phyloP scores from a whole-genome alignment of 2,113 vertebrate genomes.

The pig (Sus scrofa) region T2T-Sscrofa CM000814.6:138962001-138962500 shows the following conservation, averaged over 20 bases:
- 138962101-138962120: not conserved
- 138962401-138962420: too few species aligned
- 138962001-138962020: not conserved
- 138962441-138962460: not conserved
- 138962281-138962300: not conserved
- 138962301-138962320: too few species aligned
- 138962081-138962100: not conserved
- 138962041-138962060: not conserved
- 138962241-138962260: too few species aligned
- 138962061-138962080: not conserved
- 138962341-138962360: too few species aligned
- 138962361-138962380: fast-evolving
- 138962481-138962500: not conserved
- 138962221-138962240: not conserved
- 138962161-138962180: not conserved
- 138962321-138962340: fast-evolving
- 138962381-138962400: not conserved
- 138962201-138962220: not conserved
- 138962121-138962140: not conserved
- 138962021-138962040: not conserved
- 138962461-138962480: not conserved
- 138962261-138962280: fast-evolving
- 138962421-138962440: not conserved
- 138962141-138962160: not conserved
- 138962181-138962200: not conserved